phyloP scores from a whole-genome alignment of 2,113 vertebrate genomes.

The Thamnaconus septentrionalis region DNA sequence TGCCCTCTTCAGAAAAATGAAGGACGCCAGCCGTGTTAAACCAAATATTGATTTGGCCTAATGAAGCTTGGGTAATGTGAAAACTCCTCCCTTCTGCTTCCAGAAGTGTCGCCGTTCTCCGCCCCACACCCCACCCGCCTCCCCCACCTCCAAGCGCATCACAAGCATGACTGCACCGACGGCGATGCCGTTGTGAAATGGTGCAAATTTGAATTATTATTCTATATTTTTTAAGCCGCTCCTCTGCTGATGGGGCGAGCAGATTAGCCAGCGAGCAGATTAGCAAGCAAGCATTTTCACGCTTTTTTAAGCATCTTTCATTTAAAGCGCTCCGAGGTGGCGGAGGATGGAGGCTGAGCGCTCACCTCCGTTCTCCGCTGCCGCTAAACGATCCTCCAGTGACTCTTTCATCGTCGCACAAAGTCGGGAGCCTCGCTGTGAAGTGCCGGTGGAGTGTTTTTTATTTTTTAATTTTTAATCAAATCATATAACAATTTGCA shows the following conservation, averaged over 20 bases:
- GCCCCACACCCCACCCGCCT: too few relatives aligned
- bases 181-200: too few relatives aligned
- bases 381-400: slow-evolving; percentile 7
- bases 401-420: slow-evolving; percentile 24
- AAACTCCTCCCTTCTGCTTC: slow-evolving; percentile 14
- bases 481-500: slow-evolving; percentile 44
- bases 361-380: slow-evolving; percentile 10
- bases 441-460: slow-evolving; percentile 4
- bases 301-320: slow-evolving; percentile 54
- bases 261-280: slow-evolving; percentile 17
- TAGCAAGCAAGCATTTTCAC: slow-evolving; percentile 40
- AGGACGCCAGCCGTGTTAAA: slow-evolving; percentile 20
- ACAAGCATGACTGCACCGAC: slow-evolving; percentile 35
- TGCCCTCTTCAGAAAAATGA: too few relatives aligned
- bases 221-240: slow-evolving; percentile 8
- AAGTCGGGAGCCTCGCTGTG: slow-evolving; percentile 1
- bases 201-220: too few relatives aligned
- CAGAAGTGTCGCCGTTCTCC: slow-evolving; percentile 8
- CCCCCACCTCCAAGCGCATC: slow-evolving; percentile 26
- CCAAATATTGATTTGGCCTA: slow-evolving; percentile 51
- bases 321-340: slow-evolving; percentile 22
- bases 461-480: slow-evolving; percentile 15
- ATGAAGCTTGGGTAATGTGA: slow-evolving; percentile 61
- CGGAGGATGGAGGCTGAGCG: slow-evolving; percentile 6
- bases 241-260: slow-evolving; percentile 27